Percentiles rank a stretch among this genome's conserved stretches.
phyloP scores from a whole-genome alignment of 2,888 invertebrate genomes.

The Octodonta nipae region DNA sequence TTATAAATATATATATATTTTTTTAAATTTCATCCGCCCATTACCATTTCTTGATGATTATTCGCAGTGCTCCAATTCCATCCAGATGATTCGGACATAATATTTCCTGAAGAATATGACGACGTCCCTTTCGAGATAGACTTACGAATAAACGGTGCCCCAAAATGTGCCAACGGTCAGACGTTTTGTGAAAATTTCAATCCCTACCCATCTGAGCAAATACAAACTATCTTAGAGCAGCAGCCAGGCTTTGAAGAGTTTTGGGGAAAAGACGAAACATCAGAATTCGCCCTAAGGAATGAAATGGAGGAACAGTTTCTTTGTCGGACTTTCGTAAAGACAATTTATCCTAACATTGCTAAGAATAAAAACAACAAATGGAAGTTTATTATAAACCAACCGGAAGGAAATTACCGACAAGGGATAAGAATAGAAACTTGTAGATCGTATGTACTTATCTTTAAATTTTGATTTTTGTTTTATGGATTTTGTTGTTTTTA shows the following conservation, averaged over 20 bases:
- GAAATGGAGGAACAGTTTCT: conserved; percentile 20
- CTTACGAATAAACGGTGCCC: conserved; percentile 15
- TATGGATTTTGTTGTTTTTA: too few species aligned
- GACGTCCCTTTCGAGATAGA: conserved; percentile 8
- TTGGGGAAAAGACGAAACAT: conserved; percentile 21
- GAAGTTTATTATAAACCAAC: conserved; percentile 56
- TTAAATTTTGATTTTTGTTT: too few species aligned
- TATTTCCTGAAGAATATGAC: conserved; percentile 14
- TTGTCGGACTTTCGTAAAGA: conserved; percentile 31
- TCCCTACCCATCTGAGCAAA: conserved; percentile 33
- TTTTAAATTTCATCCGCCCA: too few species aligned
- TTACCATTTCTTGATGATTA: too few species aligned
- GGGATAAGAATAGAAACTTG: conserved; percentile 61
- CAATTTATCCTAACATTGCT: conserved; percentile 48
- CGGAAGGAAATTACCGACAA: conserved; percentile 44
- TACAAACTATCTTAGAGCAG: conserved; percentile 26
- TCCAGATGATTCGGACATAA: too few species aligned
- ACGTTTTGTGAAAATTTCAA: conserved; percentile 37
- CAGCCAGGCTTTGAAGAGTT: conserved; percentile 14
- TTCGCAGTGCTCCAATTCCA: too few species aligned
- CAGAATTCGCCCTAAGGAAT: conserved; percentile 9
- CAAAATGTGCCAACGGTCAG: conserved; percentile 25
- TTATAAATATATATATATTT: too few species aligned
- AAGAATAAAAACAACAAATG: conserved; percentile 46
- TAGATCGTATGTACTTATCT: conserved; percentile 2